Evolutionary conservation across 2,797 vertebrate species (phyloP).

Genomic region (Agapornis canus): DNA sequence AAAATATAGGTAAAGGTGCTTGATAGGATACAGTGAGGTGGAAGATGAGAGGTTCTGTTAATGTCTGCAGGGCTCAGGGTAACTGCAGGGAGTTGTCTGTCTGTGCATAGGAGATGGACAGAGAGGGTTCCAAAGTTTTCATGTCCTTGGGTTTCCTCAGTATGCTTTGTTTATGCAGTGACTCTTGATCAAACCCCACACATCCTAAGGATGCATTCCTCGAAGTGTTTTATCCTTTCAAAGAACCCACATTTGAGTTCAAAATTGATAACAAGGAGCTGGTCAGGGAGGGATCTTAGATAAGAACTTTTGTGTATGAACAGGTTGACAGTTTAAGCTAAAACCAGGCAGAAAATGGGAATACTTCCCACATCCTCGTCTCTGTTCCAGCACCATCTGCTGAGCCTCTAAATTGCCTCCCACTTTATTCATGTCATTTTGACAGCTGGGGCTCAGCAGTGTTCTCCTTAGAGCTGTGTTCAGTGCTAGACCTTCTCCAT

Average conservation of each 20-base stretch:
- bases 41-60: not conserved
- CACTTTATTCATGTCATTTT: not conserved
- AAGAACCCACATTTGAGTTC: not conserved
- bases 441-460: not conserved
- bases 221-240: not conserved
- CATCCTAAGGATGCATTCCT: not conserved
- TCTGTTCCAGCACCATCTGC: not conserved
- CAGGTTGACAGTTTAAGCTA: not conserved
- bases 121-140: not conserved
- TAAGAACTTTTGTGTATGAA: not conserved
- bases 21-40: rapidly evolving
- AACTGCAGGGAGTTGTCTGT: not conserved
- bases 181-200: not conserved
- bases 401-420: not conserved
- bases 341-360: not conserved
- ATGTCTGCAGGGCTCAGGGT: not conserved
- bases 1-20: not conserved
- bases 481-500: not conserved
- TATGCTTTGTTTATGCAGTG: not conserved
- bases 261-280: not conserved
- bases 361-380: not conserved
- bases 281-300: not conserved
- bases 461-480: not conserved
- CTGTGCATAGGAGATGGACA: not conserved
- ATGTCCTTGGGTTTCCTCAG: not conserved